Percentiles rank a stretch among this genome's conserved stretches.
Evolutionary conservation across 1,140 invertebrate species (phyloP).

Genomic region (Whitmania pigra): DNA sequence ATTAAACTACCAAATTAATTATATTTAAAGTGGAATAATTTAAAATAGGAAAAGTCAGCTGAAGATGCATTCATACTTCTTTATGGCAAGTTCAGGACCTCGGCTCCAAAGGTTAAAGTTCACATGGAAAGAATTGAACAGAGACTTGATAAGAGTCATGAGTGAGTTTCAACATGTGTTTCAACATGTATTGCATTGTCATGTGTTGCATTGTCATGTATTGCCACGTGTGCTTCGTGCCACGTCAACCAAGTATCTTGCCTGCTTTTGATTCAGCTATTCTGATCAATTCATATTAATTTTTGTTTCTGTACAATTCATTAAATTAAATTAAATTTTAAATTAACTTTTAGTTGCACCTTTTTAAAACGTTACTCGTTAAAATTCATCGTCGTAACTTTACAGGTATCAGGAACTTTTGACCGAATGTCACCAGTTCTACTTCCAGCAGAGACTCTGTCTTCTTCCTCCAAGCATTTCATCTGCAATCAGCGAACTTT

Average conservation of each 20-base stretch:
- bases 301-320: too few species aligned
- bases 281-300: constrained; percentile 21
- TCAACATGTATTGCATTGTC: constrained; percentile 19
- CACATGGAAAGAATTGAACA: constrained; percentile 69
- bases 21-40: too few species aligned
- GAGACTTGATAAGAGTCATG: constrained; percentile 54
- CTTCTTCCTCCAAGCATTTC: constrained; percentile 63
- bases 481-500: constrained; percentile 60
- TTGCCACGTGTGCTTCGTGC: constrained; percentile 10
- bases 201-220: constrained; percentile 18
- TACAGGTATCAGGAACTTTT: constrained; percentile 63
- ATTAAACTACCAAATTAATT: too few species aligned
- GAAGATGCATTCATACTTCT: constrained; percentile 76
- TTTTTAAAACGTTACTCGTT: too few species aligned
- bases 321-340: too few species aligned
- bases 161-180: constrained; percentile 50
- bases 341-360: too few species aligned
- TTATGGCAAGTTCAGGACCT: constrained; percentile 84
- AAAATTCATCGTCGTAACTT: too few species aligned
- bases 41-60: constrained; percentile 23
- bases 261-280: background rate
- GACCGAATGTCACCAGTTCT: constrained; percentile 69
- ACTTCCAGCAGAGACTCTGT: constrained; percentile 60
- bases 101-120: constrained; percentile 64
- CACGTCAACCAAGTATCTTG: constrained; percentile 11